A percentile compares a stretch with the other conserved stretches of the same genome.
phyloP scores from a whole-genome alignment of 2,888 invertebrate genomes.

The Pammene aurita region DNA sequence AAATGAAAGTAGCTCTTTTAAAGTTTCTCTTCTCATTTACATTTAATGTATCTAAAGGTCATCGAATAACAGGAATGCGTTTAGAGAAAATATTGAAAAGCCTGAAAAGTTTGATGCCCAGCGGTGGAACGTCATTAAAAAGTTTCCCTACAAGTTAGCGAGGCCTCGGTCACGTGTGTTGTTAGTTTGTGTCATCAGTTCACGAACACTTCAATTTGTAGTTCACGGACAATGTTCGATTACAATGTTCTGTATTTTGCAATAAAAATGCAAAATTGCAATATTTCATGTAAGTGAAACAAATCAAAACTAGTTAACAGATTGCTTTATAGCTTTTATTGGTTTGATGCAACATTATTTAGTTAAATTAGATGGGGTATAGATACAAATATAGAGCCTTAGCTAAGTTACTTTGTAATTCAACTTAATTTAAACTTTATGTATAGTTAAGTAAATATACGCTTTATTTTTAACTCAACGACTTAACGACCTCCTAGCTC shows the following conservation, averaged over 20 bases:
- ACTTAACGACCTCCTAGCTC: too few species aligned
- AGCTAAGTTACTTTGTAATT: too few species aligned
- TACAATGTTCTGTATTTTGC: slow-evolving; percentile 1
- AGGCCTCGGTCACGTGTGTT: slow-evolving; percentile 25
- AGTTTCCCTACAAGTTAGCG: slow-evolving; percentile 28
- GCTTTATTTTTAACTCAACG: too few species aligned
- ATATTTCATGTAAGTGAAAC: not conserved
- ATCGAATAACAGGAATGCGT: slow-evolving; percentile 29
- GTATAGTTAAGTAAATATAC: too few species aligned
- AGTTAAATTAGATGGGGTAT: too few species aligned
- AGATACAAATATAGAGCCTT: too few species aligned
- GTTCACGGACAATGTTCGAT: slow-evolving; percentile 25
- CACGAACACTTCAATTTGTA: slow-evolving; percentile 34
- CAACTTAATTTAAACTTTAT: too few species aligned
- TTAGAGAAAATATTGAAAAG: slow-evolving; percentile 39
- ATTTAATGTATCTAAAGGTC: slow-evolving; percentile 22
- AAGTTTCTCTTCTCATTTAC: slow-evolving; percentile 9
- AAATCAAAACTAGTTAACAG: not conserved
- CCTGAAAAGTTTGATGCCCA: slow-evolving; percentile 34
- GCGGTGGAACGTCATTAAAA: slow-evolving; percentile 38
- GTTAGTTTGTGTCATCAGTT: slow-evolving; percentile 38
- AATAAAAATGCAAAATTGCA: slow-evolving; percentile 18
- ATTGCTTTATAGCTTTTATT: not conserved
- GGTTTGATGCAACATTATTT: too few species aligned
- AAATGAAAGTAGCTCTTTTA: too few species aligned